Conservation (phyloP, 1,140 invertebrate genomes). For the Phymorhynchus buccinoides region DNA sequence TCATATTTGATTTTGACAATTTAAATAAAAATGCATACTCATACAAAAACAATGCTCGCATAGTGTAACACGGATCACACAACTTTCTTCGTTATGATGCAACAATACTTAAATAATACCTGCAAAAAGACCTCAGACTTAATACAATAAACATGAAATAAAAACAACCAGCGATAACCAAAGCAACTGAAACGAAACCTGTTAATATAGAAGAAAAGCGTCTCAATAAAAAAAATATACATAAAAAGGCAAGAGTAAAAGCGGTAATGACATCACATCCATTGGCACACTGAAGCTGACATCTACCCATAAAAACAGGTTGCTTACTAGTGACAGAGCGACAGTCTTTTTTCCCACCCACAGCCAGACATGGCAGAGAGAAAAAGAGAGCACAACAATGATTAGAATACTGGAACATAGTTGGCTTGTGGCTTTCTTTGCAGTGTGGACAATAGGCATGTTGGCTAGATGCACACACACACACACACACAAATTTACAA, state of each 20-base stretch:
- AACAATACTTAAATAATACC: background rate
- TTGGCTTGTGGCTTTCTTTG: no score
- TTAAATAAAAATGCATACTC: no score
- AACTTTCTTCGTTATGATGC: no score
- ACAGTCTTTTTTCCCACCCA: slow-evolving; percentile 6
- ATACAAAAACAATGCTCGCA: no score
- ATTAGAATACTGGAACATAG: background rate
- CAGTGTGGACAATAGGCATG: no score
- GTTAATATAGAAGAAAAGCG: no score
- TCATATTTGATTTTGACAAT: no score
- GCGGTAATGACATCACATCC: background rate
- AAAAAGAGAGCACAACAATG: background rate
- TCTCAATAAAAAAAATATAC: no score
- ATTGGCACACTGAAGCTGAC: background rate
- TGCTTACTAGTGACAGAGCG: slow-evolving; percentile 4
- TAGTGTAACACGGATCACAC: no score
- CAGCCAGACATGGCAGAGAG: background rate
- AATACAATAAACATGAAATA: background rate
- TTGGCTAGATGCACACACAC: no score
- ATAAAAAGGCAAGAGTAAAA: background rate
- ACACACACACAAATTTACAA: background rate
- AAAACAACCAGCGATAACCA: background rate
- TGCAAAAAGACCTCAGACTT: background rate
- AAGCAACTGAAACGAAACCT: background rate
- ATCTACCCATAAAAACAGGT: background rate